Conservation (phyloP, 2,113 vertebrate species). For the Dicrurus megarhynchus region DNA sequence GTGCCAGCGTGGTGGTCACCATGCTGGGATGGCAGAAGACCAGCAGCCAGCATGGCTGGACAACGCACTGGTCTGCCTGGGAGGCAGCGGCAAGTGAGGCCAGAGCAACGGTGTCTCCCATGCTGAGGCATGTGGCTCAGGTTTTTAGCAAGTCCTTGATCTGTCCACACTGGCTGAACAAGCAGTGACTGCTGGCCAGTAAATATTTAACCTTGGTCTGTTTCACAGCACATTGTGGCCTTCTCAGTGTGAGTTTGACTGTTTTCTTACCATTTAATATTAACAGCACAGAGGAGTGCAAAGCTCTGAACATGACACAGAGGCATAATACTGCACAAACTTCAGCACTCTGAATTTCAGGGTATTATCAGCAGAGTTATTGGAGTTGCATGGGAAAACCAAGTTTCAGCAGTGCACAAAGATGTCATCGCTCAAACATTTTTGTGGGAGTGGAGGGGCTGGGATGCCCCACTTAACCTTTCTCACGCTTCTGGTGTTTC, state of each 20-base stretch:
- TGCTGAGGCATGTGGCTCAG: neutral
- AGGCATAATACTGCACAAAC: neutral
- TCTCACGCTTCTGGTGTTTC: neutral
- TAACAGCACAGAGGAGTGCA: neutral
- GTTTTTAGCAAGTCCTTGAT: neutral
- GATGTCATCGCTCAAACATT: neutral
- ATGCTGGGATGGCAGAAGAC: neutral
- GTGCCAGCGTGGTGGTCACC: neutral
- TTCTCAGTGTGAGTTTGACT: neutral
- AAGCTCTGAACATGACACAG: neutral
- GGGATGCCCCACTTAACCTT: neutral
- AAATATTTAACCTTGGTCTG: constrained; percentile 34
- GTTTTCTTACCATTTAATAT: constrained; percentile 37
- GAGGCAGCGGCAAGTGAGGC: neutral
- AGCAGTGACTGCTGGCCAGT: neutral
- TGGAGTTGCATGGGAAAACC: neutral
- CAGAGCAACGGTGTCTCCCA: neutral
- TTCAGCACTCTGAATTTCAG: neutral
- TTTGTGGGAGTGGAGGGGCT: fast-evolving
- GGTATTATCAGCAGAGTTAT: neutral
- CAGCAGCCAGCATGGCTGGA: neutral
- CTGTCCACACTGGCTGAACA: neutral
- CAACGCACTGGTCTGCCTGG: neutral
- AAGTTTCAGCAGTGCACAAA: neutral
- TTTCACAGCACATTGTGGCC: neutral